phyloP scores from a whole-genome alignment of 2,113 vertebrate genomes.

The Mobula hypostoma region DNA sequence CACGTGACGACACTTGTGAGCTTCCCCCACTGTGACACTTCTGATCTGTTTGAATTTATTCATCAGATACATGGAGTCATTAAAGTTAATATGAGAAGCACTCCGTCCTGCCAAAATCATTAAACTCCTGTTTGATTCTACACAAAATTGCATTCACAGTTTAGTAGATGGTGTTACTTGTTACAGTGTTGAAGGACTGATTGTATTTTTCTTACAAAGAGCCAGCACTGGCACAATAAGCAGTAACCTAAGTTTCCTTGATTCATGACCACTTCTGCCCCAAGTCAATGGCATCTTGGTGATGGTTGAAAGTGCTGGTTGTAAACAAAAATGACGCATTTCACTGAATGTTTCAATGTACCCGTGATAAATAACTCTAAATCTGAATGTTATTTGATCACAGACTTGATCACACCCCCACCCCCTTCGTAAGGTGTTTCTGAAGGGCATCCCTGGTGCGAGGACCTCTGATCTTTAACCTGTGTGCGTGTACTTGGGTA shows the following conservation, averaged over 20 bases:
- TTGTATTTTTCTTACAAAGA: background rate
- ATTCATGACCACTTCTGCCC: too few relatives aligned
- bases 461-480: slow-evolving; percentile 91
- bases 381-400: slow-evolving; percentile 67
- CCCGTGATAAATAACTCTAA: too few relatives aligned
- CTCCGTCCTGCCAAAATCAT: background rate
- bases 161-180: background rate
- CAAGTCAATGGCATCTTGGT: background rate
- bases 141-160: background rate
- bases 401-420: slow-evolving; percentile 74
- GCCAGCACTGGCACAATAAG: background rate
- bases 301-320: background rate
- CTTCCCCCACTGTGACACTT: too few relatives aligned
- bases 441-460: slow-evolving; percentile 68
- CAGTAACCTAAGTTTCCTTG: background rate
- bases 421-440: slow-evolving; percentile 71
- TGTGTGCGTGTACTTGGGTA: slow-evolving; percentile 97
- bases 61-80: background rate
- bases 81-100: background rate
- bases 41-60: too few relatives aligned
- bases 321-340: too few relatives aligned
- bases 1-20: too few relatives aligned
- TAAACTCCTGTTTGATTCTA: background rate
- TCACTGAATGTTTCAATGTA: too few relatives aligned
- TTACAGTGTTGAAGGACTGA: background rate